These are phyloP conservation scores for Stenoptilia bipunctidactyla DNA, from an alignment of 2,888 invertebrate species.

Conservation along the genomic window DNA sequence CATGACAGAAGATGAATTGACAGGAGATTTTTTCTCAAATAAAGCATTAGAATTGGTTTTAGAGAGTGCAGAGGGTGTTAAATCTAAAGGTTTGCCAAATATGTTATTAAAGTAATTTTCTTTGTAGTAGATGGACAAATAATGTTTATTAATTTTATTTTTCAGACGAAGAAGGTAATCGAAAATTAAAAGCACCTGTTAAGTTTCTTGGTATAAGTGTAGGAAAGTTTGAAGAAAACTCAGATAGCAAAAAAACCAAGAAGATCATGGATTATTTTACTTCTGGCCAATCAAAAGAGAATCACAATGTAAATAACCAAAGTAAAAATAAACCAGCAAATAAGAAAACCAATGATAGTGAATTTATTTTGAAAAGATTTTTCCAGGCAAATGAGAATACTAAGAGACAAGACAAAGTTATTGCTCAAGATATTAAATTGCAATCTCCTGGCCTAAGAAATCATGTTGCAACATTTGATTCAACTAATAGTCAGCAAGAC, in stretches of 20 bases:
- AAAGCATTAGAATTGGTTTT: constrained; percentile 77
- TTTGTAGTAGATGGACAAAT: neutral
- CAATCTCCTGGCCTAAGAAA: too few relatives aligned
- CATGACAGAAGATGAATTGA: constrained; percentile 72
- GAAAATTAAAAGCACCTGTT: constrained; percentile 65
- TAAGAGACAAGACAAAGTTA: neutral
- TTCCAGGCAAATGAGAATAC: constrained; percentile 26
- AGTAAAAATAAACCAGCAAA: constrained; percentile 19
- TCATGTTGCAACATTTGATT: too few relatives aligned
- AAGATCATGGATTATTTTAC: constrained; percentile 73
- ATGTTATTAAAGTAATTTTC: too few relatives aligned
- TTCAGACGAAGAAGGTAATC: constrained; percentile 44
- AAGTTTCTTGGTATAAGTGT: constrained; percentile 83
- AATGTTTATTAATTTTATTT: too few relatives aligned
- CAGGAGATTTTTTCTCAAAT: constrained; percentile 74
- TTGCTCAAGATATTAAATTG: too few relatives aligned
- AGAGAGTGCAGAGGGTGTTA: constrained; percentile 66
- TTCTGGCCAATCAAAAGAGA: constrained; percentile 26
- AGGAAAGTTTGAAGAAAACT: constrained; percentile 79
- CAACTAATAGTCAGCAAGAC: too few relatives aligned
- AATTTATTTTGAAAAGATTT: constrained; percentile 37
- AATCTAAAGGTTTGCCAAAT: constrained; percentile 49
- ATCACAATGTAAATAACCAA: constrained; percentile 13
- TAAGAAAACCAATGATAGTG: constrained; percentile 26
- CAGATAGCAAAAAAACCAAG: constrained; percentile 62